A percentile compares a stretch with the other conserved stretches of the same genome.
Conservation (phyloP, 2,113 vertebrate species). For the Mohoua ochrocephala region DNA sequence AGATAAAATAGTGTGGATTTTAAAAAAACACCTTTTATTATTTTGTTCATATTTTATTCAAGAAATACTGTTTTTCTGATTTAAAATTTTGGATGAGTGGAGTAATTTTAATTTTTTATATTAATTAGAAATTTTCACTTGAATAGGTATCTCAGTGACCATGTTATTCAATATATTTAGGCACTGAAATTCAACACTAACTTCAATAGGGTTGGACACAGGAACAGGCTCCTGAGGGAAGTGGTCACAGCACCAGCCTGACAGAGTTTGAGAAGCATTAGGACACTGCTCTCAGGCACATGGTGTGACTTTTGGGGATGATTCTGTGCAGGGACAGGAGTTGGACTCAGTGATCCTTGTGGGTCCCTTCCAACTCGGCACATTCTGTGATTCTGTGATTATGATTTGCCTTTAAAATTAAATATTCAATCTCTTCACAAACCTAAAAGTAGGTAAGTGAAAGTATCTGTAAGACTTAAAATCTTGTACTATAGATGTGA, state of each 20-base stretch:
- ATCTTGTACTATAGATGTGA: neutral
- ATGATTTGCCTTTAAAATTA: neutral
- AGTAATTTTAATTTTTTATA: neutral
- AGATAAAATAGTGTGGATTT: neutral
- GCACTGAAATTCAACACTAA: neutral
- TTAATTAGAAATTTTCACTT: neutral
- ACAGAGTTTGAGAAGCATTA: neutral
- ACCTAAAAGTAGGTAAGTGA: neutral
- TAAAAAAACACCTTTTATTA: neutral
- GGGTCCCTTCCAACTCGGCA: neutral
- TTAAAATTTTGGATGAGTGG: neutral
- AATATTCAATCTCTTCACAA: neutral
- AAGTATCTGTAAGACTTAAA: neutral
- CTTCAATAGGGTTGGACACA: neutral
- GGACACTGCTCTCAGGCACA: neutral
- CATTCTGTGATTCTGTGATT: neutral
- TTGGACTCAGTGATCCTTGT: neutral
- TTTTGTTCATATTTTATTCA: neutral
- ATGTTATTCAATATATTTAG: neutral
- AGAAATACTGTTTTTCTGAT: neutral
- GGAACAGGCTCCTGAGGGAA: neutral
- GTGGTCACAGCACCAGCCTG: neutral
- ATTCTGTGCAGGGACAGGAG: neutral
- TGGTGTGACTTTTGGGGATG: neutral
- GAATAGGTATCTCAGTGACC: neutral